Percentiles rank a stretch among this genome's conserved stretches.
Conservation (phyloP, 2,888 invertebrate species). For the Phalera bucephala region DNA sequence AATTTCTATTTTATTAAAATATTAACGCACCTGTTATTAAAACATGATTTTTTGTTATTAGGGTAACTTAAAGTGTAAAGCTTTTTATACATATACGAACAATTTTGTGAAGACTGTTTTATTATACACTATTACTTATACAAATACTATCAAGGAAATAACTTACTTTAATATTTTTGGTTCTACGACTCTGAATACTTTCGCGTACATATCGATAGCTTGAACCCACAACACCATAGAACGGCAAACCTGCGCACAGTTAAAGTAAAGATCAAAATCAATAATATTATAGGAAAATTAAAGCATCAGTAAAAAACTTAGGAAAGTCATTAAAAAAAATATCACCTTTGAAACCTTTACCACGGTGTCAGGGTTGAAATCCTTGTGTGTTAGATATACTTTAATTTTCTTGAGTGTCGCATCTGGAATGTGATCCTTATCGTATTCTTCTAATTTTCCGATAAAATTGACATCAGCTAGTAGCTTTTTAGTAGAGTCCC, state of each 20-base stretch:
- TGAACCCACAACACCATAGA: constrained; percentile 97
- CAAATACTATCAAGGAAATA: too few relatives aligned
- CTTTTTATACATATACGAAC: too few relatives aligned
- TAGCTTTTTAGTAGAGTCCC: constrained; percentile 91
- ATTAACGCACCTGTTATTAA: too few relatives aligned
- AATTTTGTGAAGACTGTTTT: too few relatives aligned
- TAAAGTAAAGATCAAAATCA: too few relatives aligned
- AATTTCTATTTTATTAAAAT: too few relatives aligned
- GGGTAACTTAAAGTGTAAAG: too few relatives aligned
- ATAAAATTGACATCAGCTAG: constrained; percentile 93
- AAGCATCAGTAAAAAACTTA: too few relatives aligned
- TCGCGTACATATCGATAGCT: constrained; percentile 94
- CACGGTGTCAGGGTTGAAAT: constrained; percentile 92
- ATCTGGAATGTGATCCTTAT: constrained; percentile 94
- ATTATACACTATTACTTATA: too few relatives aligned
- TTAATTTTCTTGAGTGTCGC: constrained; percentile 90
- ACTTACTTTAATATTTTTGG: constrained; percentile 92
- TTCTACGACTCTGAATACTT: constrained; percentile 93
- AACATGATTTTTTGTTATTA: too few relatives aligned
- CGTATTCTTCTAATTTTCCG: constrained; percentile 91
- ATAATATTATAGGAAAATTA: too few relatives aligned
- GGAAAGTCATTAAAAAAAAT: too few relatives aligned
- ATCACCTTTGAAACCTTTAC: constrained; percentile 85
- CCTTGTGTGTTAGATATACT: constrained; percentile 91
- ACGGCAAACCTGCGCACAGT: constrained; percentile 88